A percentile compares a stretch with the other conserved stretches of the same genome.
phyloP scores from a whole-genome alignment of 1,140 invertebrate genomes.

The Scaptomyza graminum region DNA sequence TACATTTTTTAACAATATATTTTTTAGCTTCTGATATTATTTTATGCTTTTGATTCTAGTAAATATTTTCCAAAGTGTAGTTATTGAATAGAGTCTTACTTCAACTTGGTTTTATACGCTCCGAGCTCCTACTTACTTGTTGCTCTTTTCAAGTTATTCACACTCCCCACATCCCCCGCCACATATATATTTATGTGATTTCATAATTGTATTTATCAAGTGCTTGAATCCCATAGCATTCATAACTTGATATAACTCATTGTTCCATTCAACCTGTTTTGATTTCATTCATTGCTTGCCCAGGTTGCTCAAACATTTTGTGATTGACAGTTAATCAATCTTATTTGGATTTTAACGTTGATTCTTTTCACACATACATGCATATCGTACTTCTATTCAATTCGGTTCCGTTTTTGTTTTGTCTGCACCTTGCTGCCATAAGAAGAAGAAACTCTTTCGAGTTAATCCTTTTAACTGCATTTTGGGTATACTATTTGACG shows the following conservation, averaged over 20 bases:
- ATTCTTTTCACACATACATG: constrained; percentile 68
- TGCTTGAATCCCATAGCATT: constrained; percentile 46
- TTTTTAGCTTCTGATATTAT: background rate
- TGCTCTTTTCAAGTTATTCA: constrained; percentile 1
- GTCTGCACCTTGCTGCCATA: constrained; percentile 43
- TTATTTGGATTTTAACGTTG: constrained; percentile 51
- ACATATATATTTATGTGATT: background rate
- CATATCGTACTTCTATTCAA: constrained; percentile 40
- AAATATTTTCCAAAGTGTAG: background rate
- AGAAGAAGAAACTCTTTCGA: constrained; percentile 53
- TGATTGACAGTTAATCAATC: constrained; percentile 82
- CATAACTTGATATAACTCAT: constrained; percentile 68
- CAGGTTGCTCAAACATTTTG: constrained; percentile 25
- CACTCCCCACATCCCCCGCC: constrained; percentile 2
- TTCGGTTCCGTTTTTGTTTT: constrained; percentile 54
- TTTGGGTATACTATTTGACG: constrained; percentile 54
- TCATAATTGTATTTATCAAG: constrained; percentile 13
- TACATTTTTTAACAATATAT: too few species aligned
- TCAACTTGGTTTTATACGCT: constrained; percentile 8
- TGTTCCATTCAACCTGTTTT: constrained; percentile 69
- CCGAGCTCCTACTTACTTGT: constrained; percentile 6
- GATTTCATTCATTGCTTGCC: constrained; percentile 64
- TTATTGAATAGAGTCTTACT: constrained; percentile 8
- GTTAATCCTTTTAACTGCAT: constrained; percentile 74
- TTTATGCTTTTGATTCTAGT: too few species aligned